Conservation (phyloP, 2,888 invertebrate species). For the Halictus quadricinctus region DNA sequence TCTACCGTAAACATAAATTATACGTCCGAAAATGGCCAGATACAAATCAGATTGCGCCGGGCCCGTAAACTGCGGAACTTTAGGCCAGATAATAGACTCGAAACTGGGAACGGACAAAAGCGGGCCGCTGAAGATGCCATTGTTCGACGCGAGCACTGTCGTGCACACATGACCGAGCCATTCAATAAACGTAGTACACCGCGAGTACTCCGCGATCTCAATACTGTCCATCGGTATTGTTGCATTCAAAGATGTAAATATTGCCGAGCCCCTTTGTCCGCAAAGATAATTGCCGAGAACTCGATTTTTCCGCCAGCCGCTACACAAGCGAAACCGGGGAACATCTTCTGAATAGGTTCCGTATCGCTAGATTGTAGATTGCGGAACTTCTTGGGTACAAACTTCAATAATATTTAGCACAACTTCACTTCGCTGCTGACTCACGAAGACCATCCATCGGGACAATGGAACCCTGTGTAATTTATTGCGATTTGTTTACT, state of each 20-base stretch:
- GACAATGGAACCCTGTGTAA: neutral
- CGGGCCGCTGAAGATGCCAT: constrained; percentile 18
- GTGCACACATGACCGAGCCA: neutral
- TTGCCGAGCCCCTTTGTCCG: neutral
- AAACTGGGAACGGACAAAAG: constrained; percentile 16
- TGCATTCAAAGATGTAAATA: neutral
- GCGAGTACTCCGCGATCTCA: neutral
- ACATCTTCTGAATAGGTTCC: neutral
- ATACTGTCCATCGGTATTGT: constrained; percentile 3
- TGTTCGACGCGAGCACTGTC: constrained; percentile 16
- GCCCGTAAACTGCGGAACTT: constrained; percentile 15
- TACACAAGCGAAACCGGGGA: neutral
- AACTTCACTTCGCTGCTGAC: neutral
- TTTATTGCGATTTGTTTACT: neutral
- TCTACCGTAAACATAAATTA: neutral
- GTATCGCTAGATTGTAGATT: neutral
- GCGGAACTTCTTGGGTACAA: neutral
- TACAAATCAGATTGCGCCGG: neutral
- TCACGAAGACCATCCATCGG: neutral
- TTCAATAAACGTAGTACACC: constrained; percentile 5
- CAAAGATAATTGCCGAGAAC: neutral
- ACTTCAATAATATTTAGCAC: neutral
- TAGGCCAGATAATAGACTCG: constrained; percentile 15
- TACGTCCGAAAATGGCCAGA: neutral
- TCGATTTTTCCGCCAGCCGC: neutral